Conservation (phyloP, 2,888 invertebrate species). For the Calliphora vomitoria region DNA sequence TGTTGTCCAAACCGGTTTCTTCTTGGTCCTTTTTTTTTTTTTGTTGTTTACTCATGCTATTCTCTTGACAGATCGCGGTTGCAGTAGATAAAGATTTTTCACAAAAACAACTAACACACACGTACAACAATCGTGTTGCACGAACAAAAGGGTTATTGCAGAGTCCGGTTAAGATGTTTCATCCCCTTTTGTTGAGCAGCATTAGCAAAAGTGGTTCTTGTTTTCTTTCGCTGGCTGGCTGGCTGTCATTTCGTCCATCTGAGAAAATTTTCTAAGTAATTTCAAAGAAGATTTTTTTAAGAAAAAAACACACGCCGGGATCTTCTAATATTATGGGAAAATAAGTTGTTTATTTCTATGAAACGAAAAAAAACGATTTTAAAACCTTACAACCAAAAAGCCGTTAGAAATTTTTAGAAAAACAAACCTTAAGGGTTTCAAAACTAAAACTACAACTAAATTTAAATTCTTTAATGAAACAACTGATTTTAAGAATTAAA, state of each 20-base stretch:
- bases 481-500: neutral
- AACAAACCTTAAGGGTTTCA: neutral
- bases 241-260: conserved; percentile 45
- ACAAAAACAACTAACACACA: conserved; percentile 31
- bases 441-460: conserved; percentile 28
- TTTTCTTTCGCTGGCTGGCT: neutral
- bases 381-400: conserved; percentile 11
- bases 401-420: conserved; percentile 58
- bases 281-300: conserved; percentile 58
- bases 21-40: conserved; percentile 60
- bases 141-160: conserved; percentile 65
- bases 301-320: neutral
- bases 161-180: conserved; percentile 73
- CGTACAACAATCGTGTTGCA: conserved; percentile 9
- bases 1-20: conserved; percentile 74
- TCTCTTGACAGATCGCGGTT: conserved; percentile 70
- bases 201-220: conserved; percentile 18
- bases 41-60: conserved; percentile 51
- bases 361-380: conserved; percentile 1
- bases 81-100: conserved; percentile 66
- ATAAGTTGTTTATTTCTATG: conserved; percentile 29
- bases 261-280: conserved; percentile 27
- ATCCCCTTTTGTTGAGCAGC: conserved; percentile 65
- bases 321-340: conserved; percentile 60
- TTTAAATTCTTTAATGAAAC: neutral